A percentile compares a stretch with the other conserved stretches of the same genome.
Conservation (phyloP, 1,140 invertebrate species). For the Drosophila takahashii region DNA sequence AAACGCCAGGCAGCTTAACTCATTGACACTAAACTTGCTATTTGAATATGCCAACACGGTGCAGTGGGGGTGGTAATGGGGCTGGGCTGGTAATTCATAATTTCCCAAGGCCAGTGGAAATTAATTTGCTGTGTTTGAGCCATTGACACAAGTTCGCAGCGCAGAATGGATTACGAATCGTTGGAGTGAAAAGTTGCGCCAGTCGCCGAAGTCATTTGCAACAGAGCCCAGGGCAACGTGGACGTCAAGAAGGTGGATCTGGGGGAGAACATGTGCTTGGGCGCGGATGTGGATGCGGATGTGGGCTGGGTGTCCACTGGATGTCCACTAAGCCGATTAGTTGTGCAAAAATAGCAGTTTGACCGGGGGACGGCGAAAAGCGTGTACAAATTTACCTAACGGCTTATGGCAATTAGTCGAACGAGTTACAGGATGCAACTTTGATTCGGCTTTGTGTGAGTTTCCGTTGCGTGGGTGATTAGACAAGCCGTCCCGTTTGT, state of each 20-base stretch:
- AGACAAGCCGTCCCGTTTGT: neutral
- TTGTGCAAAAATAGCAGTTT: slow-evolving; percentile 64
- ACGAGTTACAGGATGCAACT: slow-evolving; percentile 54
- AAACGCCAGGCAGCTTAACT: slow-evolving; percentile 39
- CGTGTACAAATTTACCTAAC: slow-evolving; percentile 60
- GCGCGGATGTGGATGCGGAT: neutral
- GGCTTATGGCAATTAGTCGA: slow-evolving; percentile 74
- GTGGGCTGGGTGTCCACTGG: slow-evolving; percentile 16
- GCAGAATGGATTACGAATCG: slow-evolving; percentile 45
- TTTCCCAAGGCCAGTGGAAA: slow-evolving; percentile 11
- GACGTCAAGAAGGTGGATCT: neutral
- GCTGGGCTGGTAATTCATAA: slow-evolving; percentile 10
- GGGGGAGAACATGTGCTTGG: neutral
- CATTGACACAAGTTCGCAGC: slow-evolving; percentile 1
- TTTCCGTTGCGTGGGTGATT: slow-evolving; percentile 23
- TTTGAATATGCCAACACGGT: slow-evolving; percentile 37
- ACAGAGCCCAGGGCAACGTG: slow-evolving; percentile 14
- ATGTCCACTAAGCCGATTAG: slow-evolving; percentile 61
- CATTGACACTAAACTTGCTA: slow-evolving; percentile 43
- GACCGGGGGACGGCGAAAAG: slow-evolving; percentile 1
- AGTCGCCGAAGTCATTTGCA: slow-evolving; percentile 55
- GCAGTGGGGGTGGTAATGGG: neutral
- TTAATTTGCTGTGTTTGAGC: slow-evolving; percentile 25
- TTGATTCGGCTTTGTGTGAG: slow-evolving; percentile 43
- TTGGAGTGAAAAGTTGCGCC: slow-evolving; percentile 45